Percentiles rank a stretch among this genome's conserved stretches.
Conservation (phyloP, 2,113 vertebrate genomes). For the Vanacampus margaritifer region DNA sequence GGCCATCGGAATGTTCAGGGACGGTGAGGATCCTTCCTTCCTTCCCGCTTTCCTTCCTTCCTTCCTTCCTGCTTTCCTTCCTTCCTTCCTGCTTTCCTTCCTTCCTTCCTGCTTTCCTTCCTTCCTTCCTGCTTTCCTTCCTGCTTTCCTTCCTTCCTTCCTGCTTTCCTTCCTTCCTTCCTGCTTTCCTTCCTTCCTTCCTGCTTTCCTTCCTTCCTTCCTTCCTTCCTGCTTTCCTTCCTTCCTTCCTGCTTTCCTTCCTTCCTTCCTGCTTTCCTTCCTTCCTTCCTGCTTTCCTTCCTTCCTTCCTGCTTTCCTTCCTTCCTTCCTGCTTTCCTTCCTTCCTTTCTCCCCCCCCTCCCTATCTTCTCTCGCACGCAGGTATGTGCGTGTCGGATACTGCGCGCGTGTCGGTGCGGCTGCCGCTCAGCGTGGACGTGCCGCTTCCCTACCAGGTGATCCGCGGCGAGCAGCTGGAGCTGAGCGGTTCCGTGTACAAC, state of each 20-base stretch:
- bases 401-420: constrained; percentile 69
- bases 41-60: background rate
- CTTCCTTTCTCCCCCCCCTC: background rate
- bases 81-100: background rate
- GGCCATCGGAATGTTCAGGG: constrained; percentile 82
- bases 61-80: background rate
- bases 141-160: no score
- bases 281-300: no score
- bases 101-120: no score
- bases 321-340: no score
- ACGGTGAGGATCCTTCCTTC: constrained; percentile 65
- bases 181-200: no score
- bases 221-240: background rate
- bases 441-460: constrained; percentile 87
- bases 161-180: no score
- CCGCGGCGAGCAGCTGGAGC: constrained; percentile 87
- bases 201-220: no score
- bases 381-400: constrained; percentile 85
- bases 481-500: constrained; percentile 87
- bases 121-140: no score
- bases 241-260: background rate
- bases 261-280: background rate
- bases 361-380: constrained; percentile 42
- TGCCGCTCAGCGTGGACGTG: constrained; percentile 79
- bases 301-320: no score